Evolutionary conservation across 2,113 vertebrate genomes (phyloP).

Genomic region (Pristiophorus japonicus): DNA sequence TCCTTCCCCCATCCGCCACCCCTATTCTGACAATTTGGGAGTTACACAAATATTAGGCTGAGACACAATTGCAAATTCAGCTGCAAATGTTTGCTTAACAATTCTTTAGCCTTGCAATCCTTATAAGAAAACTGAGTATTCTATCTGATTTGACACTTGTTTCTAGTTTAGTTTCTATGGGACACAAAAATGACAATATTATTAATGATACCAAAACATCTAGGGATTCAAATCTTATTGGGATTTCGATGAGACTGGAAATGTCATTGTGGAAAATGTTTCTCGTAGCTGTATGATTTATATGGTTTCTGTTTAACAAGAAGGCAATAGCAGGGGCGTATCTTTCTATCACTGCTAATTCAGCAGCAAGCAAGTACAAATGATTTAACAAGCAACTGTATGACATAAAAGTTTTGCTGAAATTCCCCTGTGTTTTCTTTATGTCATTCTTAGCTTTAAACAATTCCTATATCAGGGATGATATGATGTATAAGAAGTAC

Average conservation of each 20-base stretch:
- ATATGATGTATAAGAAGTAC: neutral
- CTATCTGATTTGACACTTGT: slow-evolving; percentile 14
- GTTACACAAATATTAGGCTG: neutral
- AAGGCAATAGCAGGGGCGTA: slow-evolving; percentile 25
- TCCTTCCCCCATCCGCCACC: neutral
- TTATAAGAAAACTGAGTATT: neutral
- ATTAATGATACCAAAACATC: slow-evolving; percentile 26
- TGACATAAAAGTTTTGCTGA: slow-evolving; percentile 24
- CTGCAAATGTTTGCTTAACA: slow-evolving; percentile 13
- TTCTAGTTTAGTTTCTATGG: neutral
- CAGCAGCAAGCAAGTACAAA: slow-evolving; percentile 29
- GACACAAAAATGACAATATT: slow-evolving; percentile 23
- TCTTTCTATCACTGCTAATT: slow-evolving; percentile 19
- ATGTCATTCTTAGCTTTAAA: slow-evolving; percentile 9
- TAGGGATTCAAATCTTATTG: slow-evolving; percentile 31
- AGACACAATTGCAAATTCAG: neutral
- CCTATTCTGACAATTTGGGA: neutral
- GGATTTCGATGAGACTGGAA: slow-evolving; percentile 21
- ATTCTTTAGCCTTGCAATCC: neutral
- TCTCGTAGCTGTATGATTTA: slow-evolving; percentile 18
- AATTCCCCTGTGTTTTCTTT: slow-evolving; percentile 13
- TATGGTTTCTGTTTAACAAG: slow-evolving; percentile 29
- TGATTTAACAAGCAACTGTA: slow-evolving; percentile 13
- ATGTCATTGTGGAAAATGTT: slow-evolving; percentile 33
- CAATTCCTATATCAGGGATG: neutral